Conservation (phyloP, 2,113 vertebrate genomes). For the Pithys albifrons region DNA sequence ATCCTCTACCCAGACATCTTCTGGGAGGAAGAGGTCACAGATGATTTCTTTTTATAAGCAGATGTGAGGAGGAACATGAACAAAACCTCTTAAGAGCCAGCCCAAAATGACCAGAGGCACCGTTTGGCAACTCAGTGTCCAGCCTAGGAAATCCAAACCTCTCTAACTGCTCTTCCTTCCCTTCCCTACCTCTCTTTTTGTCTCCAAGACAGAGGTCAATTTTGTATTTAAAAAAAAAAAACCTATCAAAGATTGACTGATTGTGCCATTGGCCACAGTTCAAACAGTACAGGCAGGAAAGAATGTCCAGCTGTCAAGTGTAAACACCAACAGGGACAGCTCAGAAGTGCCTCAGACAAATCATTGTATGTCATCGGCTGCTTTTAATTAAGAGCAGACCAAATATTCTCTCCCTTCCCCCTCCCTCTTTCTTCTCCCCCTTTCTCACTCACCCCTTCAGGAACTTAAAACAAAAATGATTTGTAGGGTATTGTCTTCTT, state of each 20-base stretch:
- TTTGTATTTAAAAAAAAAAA: slow-evolving; percentile 8
- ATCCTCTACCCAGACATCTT: not conserved
- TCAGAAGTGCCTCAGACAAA: slow-evolving; percentile 73
- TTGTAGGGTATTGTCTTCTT: slow-evolving; percentile 52
- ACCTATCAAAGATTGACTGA: slow-evolving; percentile 60
- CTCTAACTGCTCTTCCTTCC: not conserved
- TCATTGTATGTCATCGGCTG: slow-evolving; percentile 55
- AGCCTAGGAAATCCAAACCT: slow-evolving; percentile 13
- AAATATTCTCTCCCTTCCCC: not conserved
- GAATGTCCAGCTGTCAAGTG: slow-evolving; percentile 74
- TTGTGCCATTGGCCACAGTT: slow-evolving; percentile 66
- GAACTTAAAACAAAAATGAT: slow-evolving; percentile 57
- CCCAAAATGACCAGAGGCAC: slow-evolving; percentile 27
- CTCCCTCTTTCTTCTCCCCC: not conserved
- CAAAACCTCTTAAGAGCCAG: not conserved
- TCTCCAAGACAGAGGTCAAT: slow-evolving; percentile 1
- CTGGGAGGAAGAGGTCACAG: not conserved
- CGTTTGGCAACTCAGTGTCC: not conserved
- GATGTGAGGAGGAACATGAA: not conserved
- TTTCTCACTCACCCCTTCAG: not conserved
- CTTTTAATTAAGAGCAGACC: slow-evolving; percentile 73
- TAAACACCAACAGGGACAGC: slow-evolving; percentile 54
- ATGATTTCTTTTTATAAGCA: slow-evolving; percentile 19
- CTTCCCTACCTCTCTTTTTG: not conserved
- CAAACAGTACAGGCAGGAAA: slow-evolving; percentile 68